Evolutionary conservation across 1,140 invertebrate genomes (phyloP).

Genomic region (Drosophila parabipectinata): DNA sequence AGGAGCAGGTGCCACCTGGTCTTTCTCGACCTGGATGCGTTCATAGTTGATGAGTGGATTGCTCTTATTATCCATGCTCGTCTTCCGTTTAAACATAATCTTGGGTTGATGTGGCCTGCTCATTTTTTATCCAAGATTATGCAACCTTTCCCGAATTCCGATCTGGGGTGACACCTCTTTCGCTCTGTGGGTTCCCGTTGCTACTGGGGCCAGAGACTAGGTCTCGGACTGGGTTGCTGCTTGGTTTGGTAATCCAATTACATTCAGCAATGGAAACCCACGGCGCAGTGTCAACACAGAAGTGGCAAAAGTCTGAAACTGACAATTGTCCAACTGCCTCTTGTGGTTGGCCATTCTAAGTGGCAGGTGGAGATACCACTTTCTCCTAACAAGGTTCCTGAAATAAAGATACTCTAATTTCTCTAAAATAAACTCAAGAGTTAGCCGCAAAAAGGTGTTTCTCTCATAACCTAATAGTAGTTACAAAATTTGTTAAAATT

Average conservation of each 20-base stretch:
- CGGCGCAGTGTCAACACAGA: conserved; percentile 14
- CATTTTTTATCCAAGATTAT: conserved; percentile 22
- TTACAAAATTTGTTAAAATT: background rate
- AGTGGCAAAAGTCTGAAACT: conserved; percentile 34
- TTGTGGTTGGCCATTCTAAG: conserved; percentile 38
- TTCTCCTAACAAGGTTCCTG: no score
- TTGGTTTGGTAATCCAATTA: conserved; percentile 40
- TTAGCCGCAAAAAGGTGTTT: no score
- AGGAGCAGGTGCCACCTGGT: background rate
- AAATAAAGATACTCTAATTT: no score
- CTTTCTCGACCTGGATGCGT: conserved; percentile 20
- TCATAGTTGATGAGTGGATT: conserved; percentile 30
- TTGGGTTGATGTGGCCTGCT: conserved; percentile 26
- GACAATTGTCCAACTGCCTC: conserved; percentile 46
- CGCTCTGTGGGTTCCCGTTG: conserved; percentile 4
- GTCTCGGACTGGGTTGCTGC: conserved; percentile 16
- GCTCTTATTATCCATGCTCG: conserved; percentile 18
- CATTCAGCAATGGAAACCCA: conserved; percentile 25
- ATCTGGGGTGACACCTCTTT: conserved; percentile 1
- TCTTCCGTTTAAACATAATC: conserved; percentile 30
- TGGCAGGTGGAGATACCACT: no score
- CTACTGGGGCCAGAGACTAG: conserved; percentile 28
- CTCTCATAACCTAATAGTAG: no score
- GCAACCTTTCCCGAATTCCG: conserved; percentile 2
- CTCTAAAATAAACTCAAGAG: no score